Evolutionary conservation across 2,797 vertebrate genomes (phyloP), one percentile per base, ranked within the genome.

Genomic region (Schizothorax lantsangensis): DNA sequence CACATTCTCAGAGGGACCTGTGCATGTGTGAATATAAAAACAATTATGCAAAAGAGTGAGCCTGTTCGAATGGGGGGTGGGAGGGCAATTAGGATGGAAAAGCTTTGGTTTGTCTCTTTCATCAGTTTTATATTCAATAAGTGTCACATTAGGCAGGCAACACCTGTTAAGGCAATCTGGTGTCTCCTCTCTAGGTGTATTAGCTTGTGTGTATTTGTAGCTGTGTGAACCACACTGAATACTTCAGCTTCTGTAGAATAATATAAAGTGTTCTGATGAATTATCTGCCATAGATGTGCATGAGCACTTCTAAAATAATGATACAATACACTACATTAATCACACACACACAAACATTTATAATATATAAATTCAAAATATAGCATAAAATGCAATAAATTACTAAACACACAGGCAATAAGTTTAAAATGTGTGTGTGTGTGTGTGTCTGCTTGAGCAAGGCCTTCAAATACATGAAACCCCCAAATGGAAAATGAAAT

Each of bases 71-170:
- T 45, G 87, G 83, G 82, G 49, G 75, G 52, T 54, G 45, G 78
- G 69, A 73, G 57, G 52, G 36, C 66, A 86, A 89, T 90, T 88
- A 91, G 86, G 49, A 74, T 62, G 33, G 77, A 84, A 88, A 89
- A n/a, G 83, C 81, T 86, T 81, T 69, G 62, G 43, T 84, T 87
- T 69, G 85, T 86, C 84, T 64, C 85, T 69, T 81, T 86, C 68
- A 84, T 89, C 71, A 83, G 43, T 57, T 88, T 86, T 87, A 87
- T 86, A 88, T 88, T 89, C 81, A 90, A 88, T 86, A 88, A 86
- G 83, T 78, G 69, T 84, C 81, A 75, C 85, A 84, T 79, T 81
- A 82, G 77, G 69, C 73, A 57, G 43, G 43, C 72, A 85, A 72
- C 88, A 89, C 90, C 87, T 89, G 89, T 84, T 84, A 83, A 83